These are phyloP conservation scores for Pseudorectes ferrugineus DNA, from an alignment of 2,113 vertebrate species.

Conservation along the genomic window DNA sequence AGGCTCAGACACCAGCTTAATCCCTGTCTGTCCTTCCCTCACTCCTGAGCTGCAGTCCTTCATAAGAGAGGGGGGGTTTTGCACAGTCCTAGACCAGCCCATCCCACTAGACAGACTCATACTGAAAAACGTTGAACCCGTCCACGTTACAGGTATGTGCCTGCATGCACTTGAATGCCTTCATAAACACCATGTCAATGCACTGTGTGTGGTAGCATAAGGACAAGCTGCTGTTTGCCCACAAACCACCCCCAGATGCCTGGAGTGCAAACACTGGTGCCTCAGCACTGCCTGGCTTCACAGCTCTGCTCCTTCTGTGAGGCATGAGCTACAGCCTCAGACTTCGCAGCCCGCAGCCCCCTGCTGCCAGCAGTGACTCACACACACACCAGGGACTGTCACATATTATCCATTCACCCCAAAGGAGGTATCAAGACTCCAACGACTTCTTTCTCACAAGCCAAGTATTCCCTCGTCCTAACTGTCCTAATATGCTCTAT, in stretches of 20 bases:
- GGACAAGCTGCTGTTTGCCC: neutral
- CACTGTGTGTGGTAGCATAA: accelerated
- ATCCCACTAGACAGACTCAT: constrained; percentile 84
- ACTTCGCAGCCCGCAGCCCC: accelerated
- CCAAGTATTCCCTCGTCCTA: neutral
- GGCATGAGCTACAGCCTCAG: neutral
- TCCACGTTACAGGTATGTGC: constrained; percentile 57
- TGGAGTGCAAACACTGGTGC: neutral
- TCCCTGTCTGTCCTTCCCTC: constrained; percentile 67
- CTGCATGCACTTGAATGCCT: neutral
- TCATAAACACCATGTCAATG: neutral
- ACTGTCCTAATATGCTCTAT: accelerated
- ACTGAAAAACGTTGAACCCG: constrained; percentile 78
- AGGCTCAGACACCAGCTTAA: constrained; percentile 67
- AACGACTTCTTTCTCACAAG: neutral
- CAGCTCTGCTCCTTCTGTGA: neutral
- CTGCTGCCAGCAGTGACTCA: neutral
- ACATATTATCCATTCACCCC: neutral
- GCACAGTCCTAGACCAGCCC: constrained; percentile 85
- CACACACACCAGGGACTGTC: neutral
- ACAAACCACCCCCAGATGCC: neutral
- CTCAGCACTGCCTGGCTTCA: neutral
- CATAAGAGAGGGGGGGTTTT: constrained; percentile 82
- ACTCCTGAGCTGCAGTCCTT: constrained; percentile 82
- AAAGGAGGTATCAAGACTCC: neutral